A percentile compares a stretch with the other conserved stretches of the same genome.
These are phyloP conservation scores for Drosophila ogumai DNA, from an alignment of 1,140 invertebrate species.

Conservation along the genomic window DNA sequence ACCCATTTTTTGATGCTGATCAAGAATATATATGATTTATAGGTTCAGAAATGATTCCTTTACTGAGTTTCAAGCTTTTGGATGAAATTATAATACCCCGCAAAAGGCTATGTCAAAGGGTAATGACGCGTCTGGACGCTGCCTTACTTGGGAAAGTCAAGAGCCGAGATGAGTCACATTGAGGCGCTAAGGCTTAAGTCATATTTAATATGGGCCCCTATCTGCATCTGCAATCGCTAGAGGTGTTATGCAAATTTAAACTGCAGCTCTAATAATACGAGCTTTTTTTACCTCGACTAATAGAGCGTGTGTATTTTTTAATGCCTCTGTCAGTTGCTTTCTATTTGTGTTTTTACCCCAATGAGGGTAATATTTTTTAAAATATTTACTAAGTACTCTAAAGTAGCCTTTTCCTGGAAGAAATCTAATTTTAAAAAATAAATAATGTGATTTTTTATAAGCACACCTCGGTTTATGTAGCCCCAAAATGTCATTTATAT, in stretches of 20 bases:
- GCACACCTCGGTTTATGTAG: not conserved
- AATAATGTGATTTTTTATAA: not conserved
- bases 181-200: not conserved
- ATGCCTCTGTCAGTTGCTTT: not conserved
- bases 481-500: not conserved
- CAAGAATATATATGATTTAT: not conserved
- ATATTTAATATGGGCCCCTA: not conserved
- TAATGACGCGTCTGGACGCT: no score
- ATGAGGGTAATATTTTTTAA: not conserved
- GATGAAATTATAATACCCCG: not conserved
- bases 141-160: no score
- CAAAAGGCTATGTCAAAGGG: no score
- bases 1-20: no score
- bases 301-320: not conserved
- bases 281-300: not conserved
- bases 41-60: not conserved
- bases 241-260: constrained; percentile 2
- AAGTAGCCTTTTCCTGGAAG: not conserved
- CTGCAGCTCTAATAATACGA: not conserved
- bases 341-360: not conserved
- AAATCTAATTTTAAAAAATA: not conserved
- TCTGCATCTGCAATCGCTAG: not conserved
- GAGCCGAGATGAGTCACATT: constrained; percentile 9
- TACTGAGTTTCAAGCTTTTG: no score
- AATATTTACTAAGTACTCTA: not conserved